These are phyloP conservation scores for Acromyrmex charruanus DNA, from an alignment of 1,140 invertebrate species.

Conservation along the genomic window DNA sequence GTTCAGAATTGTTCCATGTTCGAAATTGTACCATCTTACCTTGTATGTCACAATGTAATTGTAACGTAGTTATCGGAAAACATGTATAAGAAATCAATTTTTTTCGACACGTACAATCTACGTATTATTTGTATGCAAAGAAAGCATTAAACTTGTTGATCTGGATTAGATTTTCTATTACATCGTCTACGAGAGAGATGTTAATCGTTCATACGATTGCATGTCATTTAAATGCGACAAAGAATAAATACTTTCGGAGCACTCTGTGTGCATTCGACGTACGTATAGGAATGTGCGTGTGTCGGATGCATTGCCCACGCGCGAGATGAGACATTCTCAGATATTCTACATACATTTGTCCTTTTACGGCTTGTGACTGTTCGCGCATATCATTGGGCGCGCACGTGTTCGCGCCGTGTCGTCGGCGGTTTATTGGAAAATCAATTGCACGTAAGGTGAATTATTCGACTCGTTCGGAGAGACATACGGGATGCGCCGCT, in stretches of 20 bases:
- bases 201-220: conserved; percentile 2
- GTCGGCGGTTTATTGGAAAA: conserved; percentile 63
- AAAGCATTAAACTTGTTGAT: background rate
- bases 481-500: conserved; percentile 17
- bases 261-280: background rate
- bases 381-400: background rate
- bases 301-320: conserved; percentile 24
- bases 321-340: conserved; percentile 13
- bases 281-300: background rate
- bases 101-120: background rate
- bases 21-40: background rate
- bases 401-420: conserved; percentile 30
- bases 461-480: conserved; percentile 61
- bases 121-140: background rate
- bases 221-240: background rate
- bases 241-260: conserved; percentile 18
- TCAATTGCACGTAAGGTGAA: conserved; percentile 71
- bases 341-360: conserved; percentile 40
- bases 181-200: background rate
- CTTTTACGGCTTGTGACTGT: conserved; percentile 11
- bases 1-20: no score
- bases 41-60: background rate
- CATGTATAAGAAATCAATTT: background rate
- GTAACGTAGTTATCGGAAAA: background rate
- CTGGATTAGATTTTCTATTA: background rate